Evolutionary conservation across 2,888 invertebrate species (phyloP).

Genomic region (Molorchus minor): DNA sequence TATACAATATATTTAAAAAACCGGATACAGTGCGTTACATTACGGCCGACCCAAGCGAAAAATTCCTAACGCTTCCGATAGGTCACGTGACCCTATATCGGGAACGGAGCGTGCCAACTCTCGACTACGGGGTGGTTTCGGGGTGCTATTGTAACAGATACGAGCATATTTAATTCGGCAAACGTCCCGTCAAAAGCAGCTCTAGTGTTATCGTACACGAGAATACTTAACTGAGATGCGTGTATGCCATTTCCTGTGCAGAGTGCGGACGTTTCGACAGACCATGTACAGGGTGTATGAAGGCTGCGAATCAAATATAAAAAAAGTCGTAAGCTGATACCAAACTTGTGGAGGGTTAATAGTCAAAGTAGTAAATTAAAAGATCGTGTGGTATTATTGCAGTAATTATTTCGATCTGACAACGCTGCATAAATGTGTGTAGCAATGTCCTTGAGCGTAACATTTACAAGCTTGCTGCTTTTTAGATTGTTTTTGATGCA

Average conservation of each 20-base stretch:
- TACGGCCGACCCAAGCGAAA: slow-evolving; percentile 28
- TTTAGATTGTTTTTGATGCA: too few relatives aligned
- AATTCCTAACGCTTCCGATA: slow-evolving; percentile 38
- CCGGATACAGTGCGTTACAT: slow-evolving; percentile 22
- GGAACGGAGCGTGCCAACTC: neutral
- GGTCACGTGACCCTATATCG: slow-evolving; percentile 29
- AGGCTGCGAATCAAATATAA: neutral
- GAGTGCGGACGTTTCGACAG: neutral
- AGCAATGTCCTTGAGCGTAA: too few relatives aligned
- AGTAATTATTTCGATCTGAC: too few relatives aligned
- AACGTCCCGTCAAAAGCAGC: too few relatives aligned
- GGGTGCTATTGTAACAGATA: neutral
- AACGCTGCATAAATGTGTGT: too few relatives aligned
- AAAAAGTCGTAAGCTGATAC: neutral
- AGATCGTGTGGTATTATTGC: too few relatives aligned
- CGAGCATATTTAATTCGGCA: neutral
- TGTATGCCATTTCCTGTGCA: neutral
- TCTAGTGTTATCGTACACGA: too few relatives aligned
- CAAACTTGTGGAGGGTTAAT: slow-evolving; percentile 19
- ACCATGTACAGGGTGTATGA: neutral
- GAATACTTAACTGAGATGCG: too few relatives aligned
- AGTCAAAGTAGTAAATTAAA: too few relatives aligned
- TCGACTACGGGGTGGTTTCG: neutral
- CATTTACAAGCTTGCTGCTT: too few relatives aligned
- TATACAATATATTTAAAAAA: slow-evolving; percentile 2